Conservation (phyloP, 2,888 invertebrate species). For the Drosophila mettleri region DNA sequence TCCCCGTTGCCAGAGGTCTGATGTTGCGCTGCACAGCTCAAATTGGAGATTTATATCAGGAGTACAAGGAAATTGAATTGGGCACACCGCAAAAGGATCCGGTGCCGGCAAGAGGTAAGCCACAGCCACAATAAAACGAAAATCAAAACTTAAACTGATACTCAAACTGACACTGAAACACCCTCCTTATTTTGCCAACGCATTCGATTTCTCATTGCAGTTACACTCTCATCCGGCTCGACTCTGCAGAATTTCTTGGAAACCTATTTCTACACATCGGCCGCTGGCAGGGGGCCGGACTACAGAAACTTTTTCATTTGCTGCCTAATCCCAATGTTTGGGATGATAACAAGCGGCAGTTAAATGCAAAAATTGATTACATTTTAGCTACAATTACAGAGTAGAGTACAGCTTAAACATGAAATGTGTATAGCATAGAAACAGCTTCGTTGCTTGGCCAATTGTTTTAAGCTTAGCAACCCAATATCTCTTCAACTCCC, state of each 20-base stretch:
- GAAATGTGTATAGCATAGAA: slow-evolving; percentile 63
- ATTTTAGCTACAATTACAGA: slow-evolving; percentile 38
- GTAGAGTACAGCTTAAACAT: slow-evolving; percentile 43
- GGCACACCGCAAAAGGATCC: slow-evolving; percentile 90
- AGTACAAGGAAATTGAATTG: slow-evolving; percentile 89
- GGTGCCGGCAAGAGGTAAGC: slow-evolving; percentile 91
- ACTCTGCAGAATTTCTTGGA: slow-evolving; percentile 82
- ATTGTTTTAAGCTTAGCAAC: slow-evolving; percentile 43
- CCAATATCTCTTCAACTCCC: not conserved
- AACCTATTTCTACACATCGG: slow-evolving; percentile 78
- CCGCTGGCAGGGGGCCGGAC: slow-evolving; percentile 36
- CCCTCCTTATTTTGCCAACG: slow-evolving; percentile 37
- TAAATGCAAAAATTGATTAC: slow-evolving; percentile 52
- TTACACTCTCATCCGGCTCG: slow-evolving; percentile 83
- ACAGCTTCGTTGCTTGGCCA: slow-evolving; percentile 38
- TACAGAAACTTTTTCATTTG: slow-evolving; percentile 22
- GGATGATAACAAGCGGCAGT: slow-evolving; percentile 50
- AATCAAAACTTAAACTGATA: not conserved
- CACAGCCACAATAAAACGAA: slow-evolving; percentile 30
- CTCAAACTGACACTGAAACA: slow-evolving; percentile 10
- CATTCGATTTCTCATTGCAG: slow-evolving; percentile 66
- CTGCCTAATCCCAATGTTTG: slow-evolving; percentile 41
- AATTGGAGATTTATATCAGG: slow-evolving; percentile 89
- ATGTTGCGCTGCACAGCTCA: slow-evolving; percentile 90
- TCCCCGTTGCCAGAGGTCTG: slow-evolving; percentile 85